phyloP scores from a whole-genome alignment of 1,140 invertebrate genomes.

The Leptestheria dahalacensis region DNA sequence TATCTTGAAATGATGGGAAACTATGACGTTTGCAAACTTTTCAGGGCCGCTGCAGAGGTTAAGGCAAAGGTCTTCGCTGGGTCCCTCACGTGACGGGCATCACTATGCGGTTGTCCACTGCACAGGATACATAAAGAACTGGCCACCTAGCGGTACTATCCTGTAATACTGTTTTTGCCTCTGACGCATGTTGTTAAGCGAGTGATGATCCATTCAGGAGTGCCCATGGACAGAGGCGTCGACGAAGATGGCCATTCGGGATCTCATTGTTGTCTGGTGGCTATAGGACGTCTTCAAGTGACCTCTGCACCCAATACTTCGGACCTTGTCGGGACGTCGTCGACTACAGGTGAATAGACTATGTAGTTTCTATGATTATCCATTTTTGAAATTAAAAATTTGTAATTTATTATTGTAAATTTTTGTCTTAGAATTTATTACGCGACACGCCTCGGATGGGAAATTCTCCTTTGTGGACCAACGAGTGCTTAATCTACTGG shows the following conservation, averaged over 20 bases:
- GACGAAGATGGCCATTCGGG: slow-evolving; percentile 49
- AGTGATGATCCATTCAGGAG: slow-evolving; percentile 24
- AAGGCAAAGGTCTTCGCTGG: slow-evolving; percentile 81
- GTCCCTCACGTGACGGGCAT: slow-evolving; percentile 80
- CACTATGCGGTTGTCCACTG: slow-evolving; percentile 98
- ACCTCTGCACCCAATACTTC: slow-evolving; percentile 86
- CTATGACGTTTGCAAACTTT: background rate
- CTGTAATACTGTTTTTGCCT: too few relatives aligned
- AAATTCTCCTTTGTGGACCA: slow-evolving; percentile 97
- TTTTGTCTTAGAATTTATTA: slow-evolving; percentile 68
- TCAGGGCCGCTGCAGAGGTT: slow-evolving; percentile 47
- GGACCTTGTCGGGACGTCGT: slow-evolving; percentile 70
- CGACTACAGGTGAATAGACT: slow-evolving; percentile 36
- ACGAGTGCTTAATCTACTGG: slow-evolving; percentile 73
- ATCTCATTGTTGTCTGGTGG: slow-evolving; percentile 90
- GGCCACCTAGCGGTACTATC: slow-evolving; percentile 83
- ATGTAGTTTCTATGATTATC: background rate
- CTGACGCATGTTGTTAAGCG: too few relatives aligned
- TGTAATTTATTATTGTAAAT: slow-evolving; percentile 10
- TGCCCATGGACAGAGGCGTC: slow-evolving; percentile 59
- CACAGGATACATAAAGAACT: slow-evolving; percentile 98
- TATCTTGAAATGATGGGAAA: background rate
- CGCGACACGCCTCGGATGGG: slow-evolving; percentile 82
- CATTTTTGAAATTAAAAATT: background rate
- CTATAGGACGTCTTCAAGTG: slow-evolving; percentile 90